Base-by-base conservation (phyloP, 2,888 invertebrate species). In the Drosophila prostipennis region DNA sequence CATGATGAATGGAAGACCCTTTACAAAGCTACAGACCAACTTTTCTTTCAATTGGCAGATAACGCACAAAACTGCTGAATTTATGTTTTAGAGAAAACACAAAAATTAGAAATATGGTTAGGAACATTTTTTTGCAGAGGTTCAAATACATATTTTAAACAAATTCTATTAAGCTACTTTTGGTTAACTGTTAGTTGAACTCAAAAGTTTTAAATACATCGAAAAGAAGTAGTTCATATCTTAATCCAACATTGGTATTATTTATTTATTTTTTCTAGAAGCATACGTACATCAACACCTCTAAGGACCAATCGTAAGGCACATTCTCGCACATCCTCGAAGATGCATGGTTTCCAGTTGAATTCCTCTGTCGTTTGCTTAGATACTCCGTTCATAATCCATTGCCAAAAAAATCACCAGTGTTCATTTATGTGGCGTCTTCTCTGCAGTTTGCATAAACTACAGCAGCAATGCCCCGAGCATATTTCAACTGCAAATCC, bases 401-500 rank as follows among this genome's bases (percentile, higher is more conserved):
- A 39, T 45, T 63, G 53, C 64, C 64, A 46, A 64, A 65, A 64
- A 59, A 63, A 43, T 16, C 56, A 79, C 72, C 63, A 61, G 63
- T 53, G 63, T 52, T 64, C 36, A 64, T 61, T 63, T 64, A 51
- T 52, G 61, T 54, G 61, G 71, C 71, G 54, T 70, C 71, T 71
- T 55, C 43, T 36, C 39, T 52, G 39, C 29, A 34, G 55, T 71
- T 71, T 70, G 71, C 71, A 71, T 71, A 71, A 70, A 61, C 71
- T 46, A 55, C 61, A 55, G 49, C 55, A 71, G 51, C 71, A 70
- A 34, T 53, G 69, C 46, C 53, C 46, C 32, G 63, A 55, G 72
- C 64, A 72, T 72, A 72, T 72, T 71, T 72, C 72, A 72, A 61
- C 65, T 67, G 54, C 67, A 86, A 83, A 82, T 83, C 82, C 83